Percentiles rank a stretch among this genome's conserved stretches.
Evolutionary conservation across 2,888 invertebrate genomes (phyloP).

Genomic region (Callyntrura sp.): DNA sequence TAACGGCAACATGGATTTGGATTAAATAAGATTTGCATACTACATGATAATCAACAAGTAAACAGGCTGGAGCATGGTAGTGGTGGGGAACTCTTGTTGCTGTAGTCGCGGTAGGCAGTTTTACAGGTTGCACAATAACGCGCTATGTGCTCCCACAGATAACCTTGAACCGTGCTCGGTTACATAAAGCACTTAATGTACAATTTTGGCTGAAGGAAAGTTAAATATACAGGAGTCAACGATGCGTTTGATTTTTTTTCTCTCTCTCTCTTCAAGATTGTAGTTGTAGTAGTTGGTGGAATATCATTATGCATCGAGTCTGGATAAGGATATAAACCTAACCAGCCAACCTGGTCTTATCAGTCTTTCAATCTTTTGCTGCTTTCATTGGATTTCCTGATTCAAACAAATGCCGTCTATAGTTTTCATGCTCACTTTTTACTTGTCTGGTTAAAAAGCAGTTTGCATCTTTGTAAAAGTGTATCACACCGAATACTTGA

Average conservation of each 20-base stretch:
- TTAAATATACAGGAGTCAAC: slow-evolving; percentile 50
- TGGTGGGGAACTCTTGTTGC: slow-evolving; percentile 13
- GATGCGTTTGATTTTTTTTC: slow-evolving; percentile 62
- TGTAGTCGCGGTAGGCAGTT: neutral
- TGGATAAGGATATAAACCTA: slow-evolving; percentile 37
- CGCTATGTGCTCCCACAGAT: neutral
- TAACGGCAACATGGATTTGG: slow-evolving; percentile 42
- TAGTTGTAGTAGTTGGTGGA: neutral
- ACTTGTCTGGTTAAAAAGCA: neutral
- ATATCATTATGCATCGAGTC: slow-evolving; percentile 18
- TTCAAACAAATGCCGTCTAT: slow-evolving; percentile 51
- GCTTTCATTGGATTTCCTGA: slow-evolving; percentile 66
- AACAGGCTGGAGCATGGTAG: neutral
- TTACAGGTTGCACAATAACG: slow-evolving; percentile 35
- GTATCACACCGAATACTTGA: slow-evolving; percentile 1
- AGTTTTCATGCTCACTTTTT: slow-evolving; percentile 24
- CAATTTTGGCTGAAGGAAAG: slow-evolving; percentile 39
- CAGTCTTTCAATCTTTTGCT: slow-evolving; percentile 31
- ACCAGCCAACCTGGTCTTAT: slow-evolving; percentile 29
- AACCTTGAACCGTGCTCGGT: slow-evolving; percentile 66
- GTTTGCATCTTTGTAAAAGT: neutral
- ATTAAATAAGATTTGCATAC: neutral
- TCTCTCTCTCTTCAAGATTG: slow-evolving; percentile 46
- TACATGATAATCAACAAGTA: neutral
- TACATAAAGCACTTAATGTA: slow-evolving; percentile 39